Evolutionary conservation across 30 jellyfish, hydroid and myxozoan genomes (phyloP).

Genomic region (Hydractinia echinata): DNA sequence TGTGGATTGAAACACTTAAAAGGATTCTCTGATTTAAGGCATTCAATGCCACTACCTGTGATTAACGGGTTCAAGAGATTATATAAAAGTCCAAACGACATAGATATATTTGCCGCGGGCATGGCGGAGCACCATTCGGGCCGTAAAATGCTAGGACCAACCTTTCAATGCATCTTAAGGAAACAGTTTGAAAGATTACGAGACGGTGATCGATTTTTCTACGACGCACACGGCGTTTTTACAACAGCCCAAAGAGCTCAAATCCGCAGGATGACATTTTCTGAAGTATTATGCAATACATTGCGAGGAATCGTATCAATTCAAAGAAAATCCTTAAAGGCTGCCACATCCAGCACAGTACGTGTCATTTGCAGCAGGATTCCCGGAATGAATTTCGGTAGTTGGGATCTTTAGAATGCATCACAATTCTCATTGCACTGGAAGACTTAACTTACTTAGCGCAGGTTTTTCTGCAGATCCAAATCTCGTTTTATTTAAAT

Average conservation of each 20-base stretch:
- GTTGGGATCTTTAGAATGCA: too few relatives aligned
- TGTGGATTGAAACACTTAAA: background rate
- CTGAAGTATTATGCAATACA: conserved; percentile 56
- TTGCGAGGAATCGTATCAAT: conserved; percentile 62
- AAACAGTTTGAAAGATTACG: background rate
- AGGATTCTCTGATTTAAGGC: background rate
- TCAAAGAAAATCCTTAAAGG: conserved; percentile 51
- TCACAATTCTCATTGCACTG: too few relatives aligned
- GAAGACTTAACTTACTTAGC: too few relatives aligned
- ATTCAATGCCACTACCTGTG: background rate
- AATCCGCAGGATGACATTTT: conserved; percentile 16
- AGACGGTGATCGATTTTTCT: conserved; percentile 19
- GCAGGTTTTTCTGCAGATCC: too few relatives aligned
- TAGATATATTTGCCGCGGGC: conserved; percentile 1
- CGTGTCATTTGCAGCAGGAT: too few relatives aligned
- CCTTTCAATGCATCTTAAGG: conserved; percentile 6
- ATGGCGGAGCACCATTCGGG: background rate
- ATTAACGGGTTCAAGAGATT: too few relatives aligned
- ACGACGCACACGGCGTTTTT: background rate
- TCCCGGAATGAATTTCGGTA: too few relatives aligned
- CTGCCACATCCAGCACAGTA: background rate
- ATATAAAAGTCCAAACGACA: background rate
- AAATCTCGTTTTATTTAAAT: too few relatives aligned
- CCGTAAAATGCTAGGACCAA: background rate
- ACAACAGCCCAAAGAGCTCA: background rate